Evolutionary conservation across 2,888 invertebrate species (phyloP).

Genomic region (Camponotus fellah): DNA sequence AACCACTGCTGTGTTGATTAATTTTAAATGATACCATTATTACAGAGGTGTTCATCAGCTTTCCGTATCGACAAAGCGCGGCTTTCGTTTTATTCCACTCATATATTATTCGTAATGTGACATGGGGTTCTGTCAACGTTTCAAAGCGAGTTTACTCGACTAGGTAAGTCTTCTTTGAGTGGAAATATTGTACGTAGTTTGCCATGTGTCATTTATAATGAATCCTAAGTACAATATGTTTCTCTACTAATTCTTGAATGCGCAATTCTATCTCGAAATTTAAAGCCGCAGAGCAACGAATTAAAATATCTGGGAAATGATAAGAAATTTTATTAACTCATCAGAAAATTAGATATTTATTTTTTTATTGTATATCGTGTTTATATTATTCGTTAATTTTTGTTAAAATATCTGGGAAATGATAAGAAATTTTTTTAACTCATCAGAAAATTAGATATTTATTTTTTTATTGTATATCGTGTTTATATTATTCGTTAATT

Average conservation of each 20-base stretch:
- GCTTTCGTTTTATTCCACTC: slow-evolving; percentile 23
- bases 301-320: not conserved
- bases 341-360: not conserved
- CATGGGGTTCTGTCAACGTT: slow-evolving; percentile 52
- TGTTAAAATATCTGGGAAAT: not conserved
- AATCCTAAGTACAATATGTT: slow-evolving; percentile 31
- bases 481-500: too few species aligned
- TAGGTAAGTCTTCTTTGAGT: slow-evolving; percentile 23
- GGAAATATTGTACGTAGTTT: slow-evolving; percentile 26
- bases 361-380: too few species aligned
- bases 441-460: not conserved
- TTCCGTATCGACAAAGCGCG: slow-evolving; percentile 17
- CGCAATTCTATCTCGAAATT: not conserved
- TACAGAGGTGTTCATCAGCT: slow-evolving; percentile 31
- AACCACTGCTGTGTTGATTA: slow-evolving; percentile 30
- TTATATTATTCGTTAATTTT: too few species aligned
- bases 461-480: too few species aligned
- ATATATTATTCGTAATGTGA: slow-evolving; percentile 51
- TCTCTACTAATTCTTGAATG: not conserved
- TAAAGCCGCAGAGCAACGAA: not conserved
- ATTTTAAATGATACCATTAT: slow-evolving; percentile 35
- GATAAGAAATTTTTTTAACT: not conserved
- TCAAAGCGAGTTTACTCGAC: slow-evolving; percentile 17
- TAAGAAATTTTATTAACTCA: not conserved
- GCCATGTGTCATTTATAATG: slow-evolving; percentile 13